These are phyloP conservation scores for Nemotelus nigrinus DNA, from an alignment of 2,888 invertebrate genomes.

Conservation along the genomic window DNA sequence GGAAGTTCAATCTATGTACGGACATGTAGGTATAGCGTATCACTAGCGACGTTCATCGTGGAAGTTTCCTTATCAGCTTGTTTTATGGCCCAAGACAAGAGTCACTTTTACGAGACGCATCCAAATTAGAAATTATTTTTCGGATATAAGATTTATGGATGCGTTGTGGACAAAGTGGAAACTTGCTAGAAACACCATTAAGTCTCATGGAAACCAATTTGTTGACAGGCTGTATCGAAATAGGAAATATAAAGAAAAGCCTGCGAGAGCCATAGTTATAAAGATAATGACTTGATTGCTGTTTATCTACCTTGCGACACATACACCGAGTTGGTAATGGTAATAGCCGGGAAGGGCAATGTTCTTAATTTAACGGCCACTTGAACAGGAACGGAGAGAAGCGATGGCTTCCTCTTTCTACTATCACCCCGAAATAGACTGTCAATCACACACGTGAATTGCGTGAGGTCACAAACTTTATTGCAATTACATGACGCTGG, in stretches of 20 bases:
- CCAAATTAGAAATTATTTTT: conserved; percentile 43
- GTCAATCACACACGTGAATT: no score
- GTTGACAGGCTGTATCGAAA: conserved; percentile 25
- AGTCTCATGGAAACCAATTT: conserved; percentile 19
- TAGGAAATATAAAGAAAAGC: conserved; percentile 15
- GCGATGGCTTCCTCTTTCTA: no score
- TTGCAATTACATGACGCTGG: no score
- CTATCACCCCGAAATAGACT: no score
- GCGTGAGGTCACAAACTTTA: no score
- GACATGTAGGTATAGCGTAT: background rate
- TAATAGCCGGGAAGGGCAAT: no score
- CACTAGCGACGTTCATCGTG: background rate
- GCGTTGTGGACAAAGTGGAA: conserved; percentile 23
- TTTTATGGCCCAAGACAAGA: conserved; percentile 39
- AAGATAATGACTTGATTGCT: conserved; percentile 28
- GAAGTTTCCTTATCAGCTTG: conserved; percentile 40
- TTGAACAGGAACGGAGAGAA: no score
- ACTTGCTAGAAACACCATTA: conserved; percentile 13
- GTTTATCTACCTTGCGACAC: background rate
- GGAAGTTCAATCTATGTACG: background rate
- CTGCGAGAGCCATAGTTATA: background rate
- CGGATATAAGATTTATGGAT: conserved; percentile 39
- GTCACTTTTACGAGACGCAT: conserved; percentile 38
- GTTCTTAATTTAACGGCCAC: no score
- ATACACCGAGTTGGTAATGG: background rate